Conservation (phyloP, 2,113 vertebrate genomes). For the Trematocara stigmaticum region DNA sequence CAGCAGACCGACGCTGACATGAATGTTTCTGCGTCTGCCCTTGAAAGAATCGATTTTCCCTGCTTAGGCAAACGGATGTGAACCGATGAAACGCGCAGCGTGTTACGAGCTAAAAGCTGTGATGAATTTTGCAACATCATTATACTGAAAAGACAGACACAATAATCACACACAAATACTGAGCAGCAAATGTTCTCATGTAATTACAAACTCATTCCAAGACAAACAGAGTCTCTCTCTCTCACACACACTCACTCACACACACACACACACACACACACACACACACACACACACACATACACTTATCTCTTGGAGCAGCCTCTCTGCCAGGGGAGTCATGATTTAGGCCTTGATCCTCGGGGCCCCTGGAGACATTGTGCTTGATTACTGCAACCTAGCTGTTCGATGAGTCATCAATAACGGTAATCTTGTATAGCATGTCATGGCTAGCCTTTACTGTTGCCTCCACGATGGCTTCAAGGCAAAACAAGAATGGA, state of each 20-base stretch:
- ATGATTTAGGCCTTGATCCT: slow-evolving; percentile 43
- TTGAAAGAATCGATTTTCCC: slow-evolving; percentile 25
- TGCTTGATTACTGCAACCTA: slow-evolving; percentile 45
- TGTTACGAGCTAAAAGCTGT: not conserved
- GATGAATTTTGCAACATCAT: not conserved
- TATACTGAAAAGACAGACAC: not conserved
- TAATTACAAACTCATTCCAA: not conserved
- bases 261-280: not conserved
- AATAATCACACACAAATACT: not conserved
- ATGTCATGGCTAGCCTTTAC: slow-evolving; percentile 13
- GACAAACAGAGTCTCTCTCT: not conserved
- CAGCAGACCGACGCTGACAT: not conserved
- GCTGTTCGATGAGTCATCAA: slow-evolving; percentile 50
- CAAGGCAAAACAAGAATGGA: not conserved
- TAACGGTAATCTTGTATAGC: slow-evolving; percentile 54
- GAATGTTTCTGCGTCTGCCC: not conserved
- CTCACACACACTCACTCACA: not conserved
- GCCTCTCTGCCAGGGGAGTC: slow-evolving; percentile 18
- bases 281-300: not conserved
- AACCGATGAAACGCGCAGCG: not conserved
- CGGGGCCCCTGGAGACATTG: not conserved
- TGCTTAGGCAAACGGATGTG: not conserved
- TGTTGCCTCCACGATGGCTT: slow-evolving; percentile 19
- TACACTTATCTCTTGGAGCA: slow-evolving; percentile 2
- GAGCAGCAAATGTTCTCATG: not conserved